phyloP scores from a whole-genome alignment of 2,888 invertebrate species.

The Zaprionus bogoriensis region DNA sequence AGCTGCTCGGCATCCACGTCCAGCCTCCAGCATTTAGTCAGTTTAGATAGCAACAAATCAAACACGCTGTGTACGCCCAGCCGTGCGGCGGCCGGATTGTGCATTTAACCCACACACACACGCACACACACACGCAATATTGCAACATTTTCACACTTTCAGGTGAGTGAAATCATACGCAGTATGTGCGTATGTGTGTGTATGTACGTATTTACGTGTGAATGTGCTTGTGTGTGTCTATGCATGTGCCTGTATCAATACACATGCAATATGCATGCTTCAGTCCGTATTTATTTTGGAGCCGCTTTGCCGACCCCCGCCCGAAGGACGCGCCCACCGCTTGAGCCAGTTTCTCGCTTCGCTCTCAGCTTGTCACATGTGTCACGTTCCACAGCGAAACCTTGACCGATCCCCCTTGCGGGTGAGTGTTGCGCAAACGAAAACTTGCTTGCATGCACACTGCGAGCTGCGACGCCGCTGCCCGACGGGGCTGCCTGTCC shows the following conservation, averaged over 20 bases:
- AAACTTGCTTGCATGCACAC: conserved; percentile 42
- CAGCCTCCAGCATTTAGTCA: conserved; percentile 34
- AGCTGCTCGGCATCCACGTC: conserved; percentile 25
- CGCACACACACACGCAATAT: conserved; percentile 52
- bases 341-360: conserved; percentile 45
- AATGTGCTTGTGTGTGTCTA: conserved; percentile 14
- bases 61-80: conserved; percentile 17
- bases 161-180: conserved; percentile 59
- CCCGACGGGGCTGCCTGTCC: neutral
- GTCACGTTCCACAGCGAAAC: conserved; percentile 62
- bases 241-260: conserved; percentile 6
- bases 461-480: neutral
- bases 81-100: conserved; percentile 36
- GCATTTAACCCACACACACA: conserved; percentile 29
- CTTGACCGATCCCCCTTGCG: conserved; percentile 62
- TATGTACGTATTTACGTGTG: conserved; percentile 5
- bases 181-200: conserved; percentile 2
- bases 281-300: conserved; percentile 48
- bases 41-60: conserved; percentile 34
- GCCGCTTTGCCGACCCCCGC: conserved; percentile 43
- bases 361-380: conserved; percentile 40
- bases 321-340: conserved; percentile 47
- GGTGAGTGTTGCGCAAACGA: conserved; percentile 62
- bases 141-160: conserved; percentile 65
- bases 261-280: conserved; percentile 8